Percentiles rank a stretch among this genome's conserved stretches.
phyloP scores from a whole-genome alignment of 2,888 invertebrate genomes.

The Mamestra brassicae region DNA sequence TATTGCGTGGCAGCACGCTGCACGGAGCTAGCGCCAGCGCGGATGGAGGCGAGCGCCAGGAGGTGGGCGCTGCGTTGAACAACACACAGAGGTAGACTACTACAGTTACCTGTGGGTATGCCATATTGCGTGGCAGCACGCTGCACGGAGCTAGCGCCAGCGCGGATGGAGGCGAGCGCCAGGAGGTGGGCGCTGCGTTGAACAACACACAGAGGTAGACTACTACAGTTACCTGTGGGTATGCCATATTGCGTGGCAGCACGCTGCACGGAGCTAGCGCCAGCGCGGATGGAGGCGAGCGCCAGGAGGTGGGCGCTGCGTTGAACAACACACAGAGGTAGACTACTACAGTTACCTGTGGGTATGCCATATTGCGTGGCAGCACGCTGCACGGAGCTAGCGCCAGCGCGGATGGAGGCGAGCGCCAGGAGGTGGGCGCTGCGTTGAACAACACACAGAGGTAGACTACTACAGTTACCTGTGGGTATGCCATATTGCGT shows the following conservation, averaged over 20 bases:
- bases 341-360: constrained; percentile 88
- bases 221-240: constrained; percentile 92
- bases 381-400: constrained; percentile 96
- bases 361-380: constrained; percentile 97
- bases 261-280: constrained; percentile 95
- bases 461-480: constrained; percentile 76
- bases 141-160: constrained; percentile 95
- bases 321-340: constrained; percentile 90
- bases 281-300: constrained; percentile 94
- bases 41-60: constrained; percentile 96
- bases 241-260: constrained; percentile 97
- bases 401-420: constrained; percentile 94
- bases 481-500: constrained; percentile 97
- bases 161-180: constrained; percentile 95
- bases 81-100: too few relatives aligned
- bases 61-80: constrained; percentile 97
- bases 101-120: constrained; percentile 93
- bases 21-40: constrained; percentile 95
- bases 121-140: constrained; percentile 96
- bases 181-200: constrained; percentile 97
- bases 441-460: constrained; percentile 92
- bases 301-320: constrained; percentile 97
- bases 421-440: constrained; percentile 96
- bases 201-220: constrained; percentile 80
- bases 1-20: constrained; percentile 96